These are phyloP conservation scores for Stenoptilia bipunctidactyla DNA, from an alignment of 2,888 invertebrate genomes.

Conservation along the genomic window DNA sequence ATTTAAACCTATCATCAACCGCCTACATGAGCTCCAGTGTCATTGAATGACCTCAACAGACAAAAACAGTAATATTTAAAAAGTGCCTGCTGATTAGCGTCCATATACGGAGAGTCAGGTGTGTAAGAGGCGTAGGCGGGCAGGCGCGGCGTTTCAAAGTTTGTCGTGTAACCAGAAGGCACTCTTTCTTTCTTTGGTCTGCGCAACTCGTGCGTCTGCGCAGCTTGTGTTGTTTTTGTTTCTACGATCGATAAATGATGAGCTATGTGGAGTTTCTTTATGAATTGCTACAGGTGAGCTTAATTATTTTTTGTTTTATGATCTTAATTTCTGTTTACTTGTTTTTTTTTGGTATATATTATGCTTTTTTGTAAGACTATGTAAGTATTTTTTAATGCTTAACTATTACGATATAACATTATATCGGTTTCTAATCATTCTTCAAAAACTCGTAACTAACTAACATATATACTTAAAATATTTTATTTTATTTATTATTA, in stretches of 20 bases:
- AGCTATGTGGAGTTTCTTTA: constrained; percentile 55
- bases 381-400: too few species aligned
- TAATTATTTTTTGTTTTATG: constrained; percentile 6
- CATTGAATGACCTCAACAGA: not conserved
- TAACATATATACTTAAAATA: too few species aligned
- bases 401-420: too few species aligned
- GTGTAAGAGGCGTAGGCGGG: constrained; percentile 40
- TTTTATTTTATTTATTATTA: too few species aligned
- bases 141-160: constrained; percentile 21
- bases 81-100: constrained; percentile 35
- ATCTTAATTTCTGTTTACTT: too few species aligned
- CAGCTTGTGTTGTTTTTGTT: constrained; percentile 16
- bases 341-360: too few species aligned
- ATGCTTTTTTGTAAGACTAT: too few species aligned
- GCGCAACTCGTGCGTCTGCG: constrained; percentile 29
- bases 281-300: constrained; percentile 49
- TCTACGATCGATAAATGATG: constrained; percentile 26
- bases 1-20: not conserved
- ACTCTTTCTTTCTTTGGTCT: constrained; percentile 34
- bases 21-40: not conserved
- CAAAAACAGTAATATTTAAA: constrained; percentile 14
- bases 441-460: too few species aligned
- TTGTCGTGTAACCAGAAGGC: constrained; percentile 39
- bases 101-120: constrained; percentile 44
- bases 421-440: too few species aligned